Evolutionary conservation across 2,797 vertebrate genomes (phyloP).

Genomic region (Enteromius unitaeniatus): DNA sequence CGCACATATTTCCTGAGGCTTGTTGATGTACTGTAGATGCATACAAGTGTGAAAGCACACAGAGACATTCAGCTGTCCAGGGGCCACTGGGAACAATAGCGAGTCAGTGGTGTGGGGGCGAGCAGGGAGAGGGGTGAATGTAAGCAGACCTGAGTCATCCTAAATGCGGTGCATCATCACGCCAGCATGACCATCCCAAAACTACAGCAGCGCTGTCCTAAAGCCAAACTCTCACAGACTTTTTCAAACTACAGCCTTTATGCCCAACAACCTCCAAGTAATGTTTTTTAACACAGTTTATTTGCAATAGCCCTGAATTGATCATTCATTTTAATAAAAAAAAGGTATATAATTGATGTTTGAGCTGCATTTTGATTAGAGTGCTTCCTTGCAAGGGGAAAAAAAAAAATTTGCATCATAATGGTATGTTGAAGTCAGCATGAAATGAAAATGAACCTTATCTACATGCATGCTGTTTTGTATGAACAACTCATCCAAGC

Average conservation of each 20-base stretch:
- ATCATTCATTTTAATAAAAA: too few relatives aligned
- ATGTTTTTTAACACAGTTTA: too few relatives aligned
- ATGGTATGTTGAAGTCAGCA: not conserved
- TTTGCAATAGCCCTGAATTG: too few relatives aligned
- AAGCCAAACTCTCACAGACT: not conserved
- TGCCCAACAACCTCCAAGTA: not conserved
- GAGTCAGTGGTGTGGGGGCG: slow-evolving; percentile 58
- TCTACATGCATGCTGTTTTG: not conserved
- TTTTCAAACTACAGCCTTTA: not conserved
- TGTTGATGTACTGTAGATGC: not conserved
- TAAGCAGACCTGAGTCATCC: slow-evolving; percentile 61
- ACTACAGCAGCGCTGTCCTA: not conserved
- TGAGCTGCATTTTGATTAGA: too few relatives aligned
- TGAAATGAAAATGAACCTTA: not conserved
- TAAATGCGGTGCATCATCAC: not conserved
- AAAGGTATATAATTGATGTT: too few relatives aligned
- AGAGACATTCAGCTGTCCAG: slow-evolving; percentile 50
- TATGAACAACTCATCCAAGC: not conserved
- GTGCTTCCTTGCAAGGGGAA: not conserved
- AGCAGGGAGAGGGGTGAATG: slow-evolving; percentile 35
- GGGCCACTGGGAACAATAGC: slow-evolving; percentile 53
- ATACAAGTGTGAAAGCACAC: slow-evolving; percentile 3
- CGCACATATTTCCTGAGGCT: slow-evolving; percentile 12
- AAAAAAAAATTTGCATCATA: not conserved
- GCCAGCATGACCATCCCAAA: not conserved